A percentile compares a stretch with the other conserved stretches of the same genome.
phyloP scores from a whole-genome alignment of 2,113 vertebrate species.

The Nothobranchius furzeri region DNA sequence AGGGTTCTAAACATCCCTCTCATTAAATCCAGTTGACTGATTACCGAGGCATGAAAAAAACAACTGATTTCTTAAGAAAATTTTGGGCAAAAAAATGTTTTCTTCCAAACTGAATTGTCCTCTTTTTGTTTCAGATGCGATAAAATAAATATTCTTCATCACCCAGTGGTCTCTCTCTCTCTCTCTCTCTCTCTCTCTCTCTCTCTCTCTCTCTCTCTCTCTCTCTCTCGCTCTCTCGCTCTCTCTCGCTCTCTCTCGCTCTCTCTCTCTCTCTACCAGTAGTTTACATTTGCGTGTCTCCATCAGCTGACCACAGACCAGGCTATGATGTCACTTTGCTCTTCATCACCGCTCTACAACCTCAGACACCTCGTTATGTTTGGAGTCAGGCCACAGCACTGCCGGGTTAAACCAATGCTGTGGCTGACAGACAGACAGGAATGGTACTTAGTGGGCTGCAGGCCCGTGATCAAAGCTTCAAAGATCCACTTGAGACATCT shows the following conservation, averaged over 20 bases:
- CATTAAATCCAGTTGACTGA: too few species aligned
- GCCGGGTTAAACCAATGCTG: slow-evolving; percentile 49
- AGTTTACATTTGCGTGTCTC: slow-evolving; percentile 40
- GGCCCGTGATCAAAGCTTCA: slow-evolving; percentile 10
- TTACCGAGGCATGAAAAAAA: too few species aligned
- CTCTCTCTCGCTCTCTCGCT: too few species aligned
- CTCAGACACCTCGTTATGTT: slow-evolving; percentile 74
- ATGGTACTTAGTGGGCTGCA: slow-evolving; percentile 46
- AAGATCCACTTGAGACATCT: background rate
- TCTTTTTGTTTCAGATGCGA: slow-evolving; percentile 10
- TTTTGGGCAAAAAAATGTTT: background rate
- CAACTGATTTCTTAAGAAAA: too few species aligned
- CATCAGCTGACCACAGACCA: slow-evolving; percentile 54
- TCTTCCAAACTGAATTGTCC: background rate
- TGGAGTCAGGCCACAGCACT: slow-evolving; percentile 61
- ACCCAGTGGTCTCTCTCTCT: background rate
- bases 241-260: too few species aligned
- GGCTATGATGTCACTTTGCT: slow-evolving; percentile 58
- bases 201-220: too few species aligned
- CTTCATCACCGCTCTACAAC: slow-evolving; percentile 36
- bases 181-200: too few species aligned
- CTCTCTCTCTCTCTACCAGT: slow-evolving; percentile 21
- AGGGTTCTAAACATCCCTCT: too few species aligned
- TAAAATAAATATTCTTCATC: slow-evolving; percentile 38
- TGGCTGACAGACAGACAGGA: slow-evolving; percentile 56